Percentiles rank a stretch among this genome's conserved stretches.
Conservation (phyloP, 2,797 vertebrate species). For the Lagorchestes hirsutus region DNA sequence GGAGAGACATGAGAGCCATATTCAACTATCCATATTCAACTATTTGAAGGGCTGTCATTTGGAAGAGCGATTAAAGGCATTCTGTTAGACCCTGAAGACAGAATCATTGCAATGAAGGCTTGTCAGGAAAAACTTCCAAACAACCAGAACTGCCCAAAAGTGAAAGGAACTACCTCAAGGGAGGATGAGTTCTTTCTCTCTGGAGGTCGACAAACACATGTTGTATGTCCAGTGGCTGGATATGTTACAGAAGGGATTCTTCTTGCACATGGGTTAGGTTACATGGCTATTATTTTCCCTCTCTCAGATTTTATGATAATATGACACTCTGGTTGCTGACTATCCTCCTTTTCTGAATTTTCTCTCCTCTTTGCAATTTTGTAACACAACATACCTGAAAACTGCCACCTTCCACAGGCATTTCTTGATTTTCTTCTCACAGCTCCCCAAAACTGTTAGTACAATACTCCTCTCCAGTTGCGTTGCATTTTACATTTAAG, state of each 20-base stretch:
- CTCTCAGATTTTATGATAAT: not conserved
- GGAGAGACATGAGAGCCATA: no score
- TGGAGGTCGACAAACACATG: no score
- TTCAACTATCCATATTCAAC: no score
- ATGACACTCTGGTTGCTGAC: not conserved
- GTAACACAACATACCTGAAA: not conserved
- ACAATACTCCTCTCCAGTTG: not conserved
- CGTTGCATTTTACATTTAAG: not conserved
- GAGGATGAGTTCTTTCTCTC: no score
- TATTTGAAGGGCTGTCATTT: no score
- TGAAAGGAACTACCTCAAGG: no score
- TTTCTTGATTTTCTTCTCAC: not conserved
- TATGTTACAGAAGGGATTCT: not conserved
- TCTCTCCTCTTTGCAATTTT: not conserved
- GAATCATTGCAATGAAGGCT: no score
- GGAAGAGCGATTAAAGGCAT: no score
- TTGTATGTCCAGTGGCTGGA: not conserved
- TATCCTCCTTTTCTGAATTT: not conserved
- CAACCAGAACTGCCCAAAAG: no score
- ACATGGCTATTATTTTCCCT: not conserved
- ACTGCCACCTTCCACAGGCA: not conserved
- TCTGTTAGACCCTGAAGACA: no score
- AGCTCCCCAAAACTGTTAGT: not conserved
- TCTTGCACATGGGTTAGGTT: not conserved
- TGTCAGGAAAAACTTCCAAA: no score